Evolutionary conservation across 2,113 vertebrate species (phyloP).

Genomic region (Crotalus tigris): DNA sequence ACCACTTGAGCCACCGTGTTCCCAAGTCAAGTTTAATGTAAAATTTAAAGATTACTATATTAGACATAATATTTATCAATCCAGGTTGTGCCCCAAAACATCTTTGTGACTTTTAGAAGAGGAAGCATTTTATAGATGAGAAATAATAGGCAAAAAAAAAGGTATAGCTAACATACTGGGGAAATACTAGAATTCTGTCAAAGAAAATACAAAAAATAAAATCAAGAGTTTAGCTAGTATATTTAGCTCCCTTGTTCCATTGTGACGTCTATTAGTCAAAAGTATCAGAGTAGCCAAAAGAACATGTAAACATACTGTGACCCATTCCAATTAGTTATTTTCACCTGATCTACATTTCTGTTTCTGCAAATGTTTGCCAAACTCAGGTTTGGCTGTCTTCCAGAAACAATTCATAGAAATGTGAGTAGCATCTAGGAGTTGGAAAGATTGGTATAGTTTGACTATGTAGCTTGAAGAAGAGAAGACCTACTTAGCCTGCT

Average conservation of each 20-base stretch:
- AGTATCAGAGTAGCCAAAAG: not conserved
- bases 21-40: not conserved
- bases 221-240: not conserved
- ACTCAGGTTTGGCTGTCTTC: not conserved
- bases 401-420: not conserved
- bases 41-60: not conserved
- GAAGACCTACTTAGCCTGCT: not conserved
- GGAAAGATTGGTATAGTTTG: not conserved
- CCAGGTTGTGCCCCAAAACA: not conserved
- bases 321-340: not conserved
- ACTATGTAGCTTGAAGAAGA: not conserved
- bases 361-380: conserved; percentile 2
- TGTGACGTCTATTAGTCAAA: not conserved
- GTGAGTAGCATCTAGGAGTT: not conserved
- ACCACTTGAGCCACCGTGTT: not conserved
- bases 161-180: not conserved
- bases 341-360: not conserved
- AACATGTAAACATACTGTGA: not conserved
- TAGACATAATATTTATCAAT: not conserved
- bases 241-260: not conserved
- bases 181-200: not conserved
- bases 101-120: not conserved
- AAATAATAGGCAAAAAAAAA: not conserved
- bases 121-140: not conserved
- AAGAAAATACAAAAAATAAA: not conserved